phyloP scores from a whole-genome alignment of 2,888 invertebrate genomes.

The Campoplex capitator region DNA sequence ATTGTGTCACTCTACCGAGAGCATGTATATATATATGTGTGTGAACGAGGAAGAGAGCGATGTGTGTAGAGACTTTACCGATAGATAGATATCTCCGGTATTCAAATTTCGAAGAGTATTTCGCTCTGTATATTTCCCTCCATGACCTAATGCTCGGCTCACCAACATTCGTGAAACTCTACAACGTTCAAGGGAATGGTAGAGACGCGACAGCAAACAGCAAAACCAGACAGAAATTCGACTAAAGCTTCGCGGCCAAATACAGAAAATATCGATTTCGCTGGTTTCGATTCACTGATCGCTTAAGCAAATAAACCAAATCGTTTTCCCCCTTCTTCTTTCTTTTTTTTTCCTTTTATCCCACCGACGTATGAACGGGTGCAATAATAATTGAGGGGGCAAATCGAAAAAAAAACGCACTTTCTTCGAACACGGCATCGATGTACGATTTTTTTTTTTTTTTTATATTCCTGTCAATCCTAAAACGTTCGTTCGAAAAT shows the following conservation, averaged over 20 bases:
- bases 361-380: neutral
- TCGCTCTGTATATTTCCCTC: conserved; percentile 11
- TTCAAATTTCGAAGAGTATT: conserved; percentile 50
- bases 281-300: conserved; percentile 4
- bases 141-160: conserved; percentile 10
- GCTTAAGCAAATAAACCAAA: conserved; percentile 2
- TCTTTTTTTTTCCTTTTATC: neutral
- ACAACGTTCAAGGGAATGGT: conserved; percentile 4
- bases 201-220: neutral
- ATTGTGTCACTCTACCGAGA: conserved; percentile 1
- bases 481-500: neutral
- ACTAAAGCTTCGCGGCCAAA: neutral
- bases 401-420: neutral
- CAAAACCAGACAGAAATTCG: conserved; percentile 13
- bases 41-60: neutral
- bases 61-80: conserved; percentile 25
- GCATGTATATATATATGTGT: neutral
- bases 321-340: neutral
- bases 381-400: neutral
- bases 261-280: conserved; percentile 17
- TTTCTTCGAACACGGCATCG: neutral
- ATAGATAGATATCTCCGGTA: conserved; percentile 52
- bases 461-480: neutral
- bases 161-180: conserved; percentile 25
- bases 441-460: too few relatives aligned